Conservation (phyloP, 2,113 vertebrate genomes). For the Turnix velox region DNA sequence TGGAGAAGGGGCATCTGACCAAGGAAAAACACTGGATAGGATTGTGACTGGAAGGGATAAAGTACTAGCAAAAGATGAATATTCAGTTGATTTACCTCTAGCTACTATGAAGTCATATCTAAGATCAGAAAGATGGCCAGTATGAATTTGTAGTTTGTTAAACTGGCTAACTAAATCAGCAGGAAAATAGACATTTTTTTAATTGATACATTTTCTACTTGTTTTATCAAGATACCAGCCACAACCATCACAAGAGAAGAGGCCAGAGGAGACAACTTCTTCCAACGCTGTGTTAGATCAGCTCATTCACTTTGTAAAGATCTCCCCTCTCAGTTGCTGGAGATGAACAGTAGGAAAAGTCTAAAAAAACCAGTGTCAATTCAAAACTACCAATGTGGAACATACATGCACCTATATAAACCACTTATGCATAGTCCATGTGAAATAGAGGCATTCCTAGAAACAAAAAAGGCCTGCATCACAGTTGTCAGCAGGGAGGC, state of each 20-base stretch:
- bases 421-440: neutral
- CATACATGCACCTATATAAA: neutral
- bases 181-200: neutral
- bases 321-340: neutral
- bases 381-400: neutral
- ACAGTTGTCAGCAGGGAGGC: neutral
- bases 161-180: neutral
- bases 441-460: neutral
- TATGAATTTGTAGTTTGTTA: neutral
- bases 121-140: neutral
- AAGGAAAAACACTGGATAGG: neutral
- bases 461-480: neutral
- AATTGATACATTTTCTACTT: neutral
- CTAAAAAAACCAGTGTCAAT: neutral
- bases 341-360: neutral
- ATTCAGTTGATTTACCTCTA: neutral
- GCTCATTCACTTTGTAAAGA: neutral
- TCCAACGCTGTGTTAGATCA: neutral
- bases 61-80: neutral
- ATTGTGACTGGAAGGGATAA: neutral
- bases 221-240: neutral
- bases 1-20: neutral
- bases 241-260: neutral
- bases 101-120: neutral
- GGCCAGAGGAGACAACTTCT: neutral